Conservation (phyloP, 2,113 vertebrate genomes). For the Thinocorus orbignyianus region DNA sequence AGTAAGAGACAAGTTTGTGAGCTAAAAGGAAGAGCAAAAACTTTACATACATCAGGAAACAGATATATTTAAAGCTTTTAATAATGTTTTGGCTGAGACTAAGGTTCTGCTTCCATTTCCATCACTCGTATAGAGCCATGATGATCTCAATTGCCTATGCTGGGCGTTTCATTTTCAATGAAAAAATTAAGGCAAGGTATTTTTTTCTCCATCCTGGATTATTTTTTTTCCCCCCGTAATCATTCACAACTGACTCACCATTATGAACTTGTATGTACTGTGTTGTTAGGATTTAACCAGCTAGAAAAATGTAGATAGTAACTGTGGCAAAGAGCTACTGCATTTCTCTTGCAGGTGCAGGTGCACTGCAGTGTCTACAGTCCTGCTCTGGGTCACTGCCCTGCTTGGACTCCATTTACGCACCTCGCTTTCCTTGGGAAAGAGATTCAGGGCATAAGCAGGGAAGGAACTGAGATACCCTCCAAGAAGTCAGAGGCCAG, state of each 20-base stretch:
- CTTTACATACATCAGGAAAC: background rate
- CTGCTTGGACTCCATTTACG: background rate
- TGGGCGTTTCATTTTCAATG: background rate
- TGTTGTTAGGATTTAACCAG: background rate
- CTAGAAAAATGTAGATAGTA: background rate
- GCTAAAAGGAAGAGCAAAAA: background rate
- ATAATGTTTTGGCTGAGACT: background rate
- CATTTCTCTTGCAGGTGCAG: background rate
- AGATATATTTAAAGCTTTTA: background rate
- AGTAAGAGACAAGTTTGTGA: background rate
- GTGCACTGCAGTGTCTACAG: background rate
- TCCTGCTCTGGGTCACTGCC: background rate
- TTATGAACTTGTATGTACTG: background rate
- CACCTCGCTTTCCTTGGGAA: background rate
- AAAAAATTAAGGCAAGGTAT: background rate
- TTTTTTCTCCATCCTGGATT: background rate
- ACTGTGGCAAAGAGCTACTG: background rate
- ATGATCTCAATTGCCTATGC: background rate
- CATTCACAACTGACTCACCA: background rate
- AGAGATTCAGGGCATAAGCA: background rate
- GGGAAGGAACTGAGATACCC: background rate
- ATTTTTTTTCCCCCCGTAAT: background rate
- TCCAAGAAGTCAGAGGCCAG: background rate
- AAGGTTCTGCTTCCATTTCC: background rate
- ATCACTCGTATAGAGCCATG: background rate